Percentiles rank a stretch among this genome's conserved stretches.
Evolutionary conservation across 2,113 vertebrate genomes (phyloP).

Genomic region (Oncorhynchus clarkii): DNA sequence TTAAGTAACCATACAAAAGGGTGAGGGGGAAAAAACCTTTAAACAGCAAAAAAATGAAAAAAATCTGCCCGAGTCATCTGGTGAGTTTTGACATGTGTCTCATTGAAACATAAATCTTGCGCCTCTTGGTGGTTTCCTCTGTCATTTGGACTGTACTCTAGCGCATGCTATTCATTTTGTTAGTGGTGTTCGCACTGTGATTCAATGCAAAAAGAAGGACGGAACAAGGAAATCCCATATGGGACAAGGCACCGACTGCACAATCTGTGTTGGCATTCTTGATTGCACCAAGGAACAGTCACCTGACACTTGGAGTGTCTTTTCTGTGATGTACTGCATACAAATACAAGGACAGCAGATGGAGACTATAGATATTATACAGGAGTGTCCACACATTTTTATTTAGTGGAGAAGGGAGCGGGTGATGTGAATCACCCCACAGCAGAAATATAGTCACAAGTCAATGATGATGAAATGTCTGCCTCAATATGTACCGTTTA

Average conservation of each 20-base stretch:
- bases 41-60: not conserved
- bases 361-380: not conserved
- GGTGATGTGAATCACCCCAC: not conserved
- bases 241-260: conserved; percentile 14
- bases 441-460: not conserved
- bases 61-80: not conserved
- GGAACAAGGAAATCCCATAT: conserved; percentile 13
- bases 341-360: not conserved
- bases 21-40: not conserved
- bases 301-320: not conserved
- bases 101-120: conserved; percentile 22
- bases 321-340: conserved; percentile 3
- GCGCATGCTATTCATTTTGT: conserved; percentile 26
- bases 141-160: conserved; percentile 19
- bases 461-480: conserved; percentile 11
- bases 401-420: not conserved
- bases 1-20: not conserved
- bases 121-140: conserved; percentile 27
- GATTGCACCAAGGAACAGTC: conserved; percentile 10
- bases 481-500: conserved; percentile 4
- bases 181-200: conserved; percentile 45
- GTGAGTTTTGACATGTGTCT: conserved; percentile 27
- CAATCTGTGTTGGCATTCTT: not conserved
- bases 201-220: conserved; percentile 20
- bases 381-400: not conserved